Conservation (phyloP, 2,113 vertebrate genomes). For the Nestor notabilis region DNA sequence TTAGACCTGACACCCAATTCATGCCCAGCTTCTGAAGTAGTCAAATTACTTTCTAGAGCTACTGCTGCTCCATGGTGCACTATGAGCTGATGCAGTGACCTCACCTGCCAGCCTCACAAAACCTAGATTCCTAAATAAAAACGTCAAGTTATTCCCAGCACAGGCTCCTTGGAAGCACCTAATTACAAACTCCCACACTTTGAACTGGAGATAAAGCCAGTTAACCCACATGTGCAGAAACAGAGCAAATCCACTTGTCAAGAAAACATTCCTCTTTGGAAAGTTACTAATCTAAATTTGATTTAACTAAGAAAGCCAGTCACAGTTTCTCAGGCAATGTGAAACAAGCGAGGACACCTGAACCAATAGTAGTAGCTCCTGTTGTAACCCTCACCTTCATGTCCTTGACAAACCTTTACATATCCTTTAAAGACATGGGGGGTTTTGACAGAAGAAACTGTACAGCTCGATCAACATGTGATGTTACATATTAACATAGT, state of each 20-base stretch:
- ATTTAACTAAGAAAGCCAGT: not conserved
- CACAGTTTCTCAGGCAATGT: not conserved
- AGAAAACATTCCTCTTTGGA: not conserved
- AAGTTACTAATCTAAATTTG: not conserved
- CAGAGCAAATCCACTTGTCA: not conserved
- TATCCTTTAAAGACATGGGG: not conserved
- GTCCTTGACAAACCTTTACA: not conserved
- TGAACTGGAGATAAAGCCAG: not conserved
- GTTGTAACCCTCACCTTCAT: not conserved
- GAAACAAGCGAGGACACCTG: not conserved
- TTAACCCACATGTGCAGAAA: not conserved
- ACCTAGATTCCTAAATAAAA: not conserved
- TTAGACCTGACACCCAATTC: not conserved
- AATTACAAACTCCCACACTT: not conserved
- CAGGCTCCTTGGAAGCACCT: not conserved
- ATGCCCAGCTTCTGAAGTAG: not conserved
- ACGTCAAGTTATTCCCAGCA: not conserved
- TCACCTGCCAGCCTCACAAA: not conserved
- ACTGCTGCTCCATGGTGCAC: not conserved
- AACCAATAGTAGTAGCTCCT: not conserved
- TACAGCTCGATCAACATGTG: not conserved
- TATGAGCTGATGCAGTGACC: not conserved
- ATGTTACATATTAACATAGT: not conserved
- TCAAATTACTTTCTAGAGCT: not conserved
- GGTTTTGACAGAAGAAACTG: not conserved